Conservation (phyloP, 2,888 invertebrate species). For the Drosophila recens region DNA sequence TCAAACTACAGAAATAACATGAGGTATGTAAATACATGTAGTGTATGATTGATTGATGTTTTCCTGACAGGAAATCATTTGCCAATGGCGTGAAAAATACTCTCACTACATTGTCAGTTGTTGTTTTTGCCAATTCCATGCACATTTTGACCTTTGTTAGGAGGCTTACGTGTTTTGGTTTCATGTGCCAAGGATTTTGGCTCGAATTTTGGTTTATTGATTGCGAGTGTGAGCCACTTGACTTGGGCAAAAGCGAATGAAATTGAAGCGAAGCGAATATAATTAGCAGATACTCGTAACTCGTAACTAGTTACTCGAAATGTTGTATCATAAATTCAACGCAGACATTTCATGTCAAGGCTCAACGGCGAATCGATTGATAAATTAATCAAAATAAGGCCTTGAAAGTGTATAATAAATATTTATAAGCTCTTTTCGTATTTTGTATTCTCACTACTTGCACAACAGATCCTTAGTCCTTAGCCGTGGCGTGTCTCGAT, state of each 20-base stretch:
- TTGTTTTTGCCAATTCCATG: conserved; percentile 34
- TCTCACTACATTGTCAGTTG: conserved; percentile 48
- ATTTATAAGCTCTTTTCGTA: conserved; percentile 59
- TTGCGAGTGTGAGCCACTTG: conserved; percentile 40
- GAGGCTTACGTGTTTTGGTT: conserved; percentile 59
- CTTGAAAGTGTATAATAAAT: conserved; percentile 75
- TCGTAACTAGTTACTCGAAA: conserved; percentile 50
- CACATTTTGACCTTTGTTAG: conserved; percentile 25
- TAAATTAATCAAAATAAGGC: conserved; percentile 76
- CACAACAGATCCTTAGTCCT: conserved; percentile 7
- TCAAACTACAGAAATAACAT: conserved; percentile 3
- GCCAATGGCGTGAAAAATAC: conserved; percentile 75
- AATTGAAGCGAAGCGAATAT: conserved; percentile 45
- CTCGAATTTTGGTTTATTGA: conserved; percentile 58
- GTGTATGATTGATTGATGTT: conserved; percentile 70
- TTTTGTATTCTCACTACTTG: conserved; percentile 16
- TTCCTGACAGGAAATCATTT: conserved; percentile 70
- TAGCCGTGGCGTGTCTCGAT: conserved; percentile 37
- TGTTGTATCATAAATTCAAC: conserved; percentile 67
- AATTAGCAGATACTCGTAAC: conserved; percentile 60
- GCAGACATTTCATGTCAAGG: conserved; percentile 78
- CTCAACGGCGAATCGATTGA: conserved; percentile 68
- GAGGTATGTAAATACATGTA: conserved; percentile 10
- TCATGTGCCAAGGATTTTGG: conserved; percentile 59
- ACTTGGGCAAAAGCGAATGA: conserved; percentile 6